Base-by-base conservation (phyloP, 2,888 invertebrate genomes). In the Noctua pronuba region DNA sequence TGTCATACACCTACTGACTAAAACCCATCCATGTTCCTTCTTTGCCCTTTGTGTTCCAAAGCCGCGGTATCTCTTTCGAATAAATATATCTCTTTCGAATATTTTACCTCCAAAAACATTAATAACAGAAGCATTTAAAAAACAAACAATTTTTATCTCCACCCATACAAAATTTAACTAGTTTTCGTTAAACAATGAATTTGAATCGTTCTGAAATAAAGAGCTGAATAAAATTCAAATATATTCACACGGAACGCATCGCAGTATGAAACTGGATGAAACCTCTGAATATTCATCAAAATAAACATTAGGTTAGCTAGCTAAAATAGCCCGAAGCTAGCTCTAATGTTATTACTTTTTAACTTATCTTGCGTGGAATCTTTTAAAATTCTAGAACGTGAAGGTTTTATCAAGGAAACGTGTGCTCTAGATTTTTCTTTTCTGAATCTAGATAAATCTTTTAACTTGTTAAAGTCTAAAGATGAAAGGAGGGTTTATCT, bases 211-310 rank as follows among this genome's bases (percentile, higher is more conserved):
- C 24, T 41, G 66, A 49, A 62, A 77, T 79, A 79, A 77, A 85
- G 78, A 75, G 64, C 44, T 44, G 83, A 86, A 83, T 77, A 64
- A 83, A 83, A 88, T 89, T 88, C 81, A 89, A 89, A 89, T 89
- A 82, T 85, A 89, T 88, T 89, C 88, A 72, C 80, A n/a, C 69
- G 73, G 83, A 84, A 85, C 80, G 74, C 81, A 85, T 67, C 76
- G 67, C 86, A 73, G 71, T 80, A 89, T 88, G 82, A 86, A 86
- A 85, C 88, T 88, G 85, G 83, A 82, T 81, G 82, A 84, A 86
- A 64, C 75, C 72, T 35, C 41, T 89, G 89, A 90, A 89, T 89
- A 89, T 89, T 89, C 86, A 89, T 85, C 64, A 72, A 89, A 84
- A 87, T 84, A 86, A 88, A 88, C 74, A 87, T 89, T 88, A 77